Evolutionary conservation across 1,140 invertebrate genomes (phyloP).

Genomic region (Phenacoccus solenopsis): DNA sequence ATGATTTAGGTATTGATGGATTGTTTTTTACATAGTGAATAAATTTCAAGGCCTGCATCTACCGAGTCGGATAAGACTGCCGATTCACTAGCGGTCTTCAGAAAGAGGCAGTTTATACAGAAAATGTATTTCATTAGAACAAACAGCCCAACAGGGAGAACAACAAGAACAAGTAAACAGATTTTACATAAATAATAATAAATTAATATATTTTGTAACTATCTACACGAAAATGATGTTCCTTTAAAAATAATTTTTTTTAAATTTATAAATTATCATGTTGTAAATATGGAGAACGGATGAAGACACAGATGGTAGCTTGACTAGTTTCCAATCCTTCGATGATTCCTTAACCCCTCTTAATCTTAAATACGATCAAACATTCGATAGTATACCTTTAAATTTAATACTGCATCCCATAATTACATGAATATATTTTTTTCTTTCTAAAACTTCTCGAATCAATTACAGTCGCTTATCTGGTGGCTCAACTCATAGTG

Average conservation of each 20-base stretch:
- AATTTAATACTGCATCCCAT: background rate
- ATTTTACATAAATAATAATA: no score
- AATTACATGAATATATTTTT: conserved; percentile 23
- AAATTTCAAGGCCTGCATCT: conserved; percentile 28
- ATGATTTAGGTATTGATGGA: no score
- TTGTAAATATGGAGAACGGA: conserved; percentile 51
- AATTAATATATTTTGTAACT: no score
- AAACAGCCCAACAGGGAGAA: conserved; percentile 37
- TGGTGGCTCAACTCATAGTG: conserved; percentile 70
- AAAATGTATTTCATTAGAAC: conserved; percentile 62
- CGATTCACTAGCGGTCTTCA: conserved; percentile 25
- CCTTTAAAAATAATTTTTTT: no score
- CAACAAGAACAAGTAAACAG: conserved; percentile 2
- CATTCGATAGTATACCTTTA: conserved; percentile 48
- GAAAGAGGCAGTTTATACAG: conserved; percentile 47
- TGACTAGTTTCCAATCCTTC: conserved; percentile 63
- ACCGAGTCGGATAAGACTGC: conserved; percentile 27
- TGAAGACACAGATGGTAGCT: conserved; percentile 52
- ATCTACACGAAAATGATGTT: no score
- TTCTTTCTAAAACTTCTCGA: background rate
- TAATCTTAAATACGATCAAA: conserved; percentile 47
- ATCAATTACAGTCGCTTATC: conserved; percentile 49
- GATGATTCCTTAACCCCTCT: conserved; percentile 46
- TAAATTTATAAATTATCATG: no score
- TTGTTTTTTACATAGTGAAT: no score